These are phyloP conservation scores for Ornithorhynchus anatinus DNA, from an alignment of 2,113 vertebrate genomes.

Conservation along the genomic window DNA sequence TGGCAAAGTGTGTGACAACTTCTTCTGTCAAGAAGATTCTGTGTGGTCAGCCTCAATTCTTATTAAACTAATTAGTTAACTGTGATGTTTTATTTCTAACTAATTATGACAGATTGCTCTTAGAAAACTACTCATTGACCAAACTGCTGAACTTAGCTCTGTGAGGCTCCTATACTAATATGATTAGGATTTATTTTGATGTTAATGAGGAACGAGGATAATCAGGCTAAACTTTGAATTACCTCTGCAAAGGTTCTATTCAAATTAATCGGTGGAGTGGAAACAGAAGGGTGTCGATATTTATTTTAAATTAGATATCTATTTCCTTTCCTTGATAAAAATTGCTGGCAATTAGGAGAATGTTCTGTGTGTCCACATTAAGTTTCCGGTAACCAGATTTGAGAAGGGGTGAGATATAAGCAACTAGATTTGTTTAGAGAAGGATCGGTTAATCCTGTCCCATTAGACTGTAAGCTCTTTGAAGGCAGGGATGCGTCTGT, in stretches of 20 bases:
- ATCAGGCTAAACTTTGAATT: neutral
- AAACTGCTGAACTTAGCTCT: neutral
- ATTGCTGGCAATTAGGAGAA: neutral
- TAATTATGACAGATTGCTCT: constrained; percentile 14
- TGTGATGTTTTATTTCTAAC: neutral
- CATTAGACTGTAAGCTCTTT: too few species aligned
- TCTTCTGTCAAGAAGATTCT: neutral
- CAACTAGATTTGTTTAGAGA: too few species aligned
- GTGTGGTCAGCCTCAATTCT: neutral
- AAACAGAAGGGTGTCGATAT: neutral
- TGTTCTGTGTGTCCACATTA: too few species aligned
- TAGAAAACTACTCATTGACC: neutral
- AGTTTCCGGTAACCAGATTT: too few species aligned
- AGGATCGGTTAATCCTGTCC: too few species aligned
- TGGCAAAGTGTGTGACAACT: neutral
- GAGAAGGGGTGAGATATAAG: too few species aligned
- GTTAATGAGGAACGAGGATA: neutral
- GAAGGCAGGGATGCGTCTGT: too few species aligned
- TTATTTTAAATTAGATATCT: neutral
- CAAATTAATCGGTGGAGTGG: neutral
- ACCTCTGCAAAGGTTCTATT: neutral
- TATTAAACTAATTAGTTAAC: neutral
- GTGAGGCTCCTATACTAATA: neutral
- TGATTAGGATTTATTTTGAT: neutral
- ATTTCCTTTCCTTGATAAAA: neutral